Percentiles rank a stretch among this genome's conserved stretches.
phyloP scores from a whole-genome alignment of 2,797 vertebrate genomes.

The Helostoma temminkii region DNA sequence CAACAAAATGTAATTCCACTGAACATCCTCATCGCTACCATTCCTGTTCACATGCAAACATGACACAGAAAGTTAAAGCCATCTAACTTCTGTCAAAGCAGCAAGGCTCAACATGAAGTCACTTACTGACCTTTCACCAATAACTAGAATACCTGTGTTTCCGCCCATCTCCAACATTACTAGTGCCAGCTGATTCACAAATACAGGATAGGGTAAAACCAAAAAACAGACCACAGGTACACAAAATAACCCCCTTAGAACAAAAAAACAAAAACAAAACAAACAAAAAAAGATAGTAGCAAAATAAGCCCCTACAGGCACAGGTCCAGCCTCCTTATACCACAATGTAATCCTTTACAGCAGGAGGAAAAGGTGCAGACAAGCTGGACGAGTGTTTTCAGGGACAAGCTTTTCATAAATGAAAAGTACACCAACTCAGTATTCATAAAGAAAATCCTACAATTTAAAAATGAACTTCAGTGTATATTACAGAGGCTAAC shows the following conservation, averaged over 20 bases:
- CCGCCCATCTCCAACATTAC: constrained; percentile 32
- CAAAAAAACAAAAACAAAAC: background rate
- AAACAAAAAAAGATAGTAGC: constrained; percentile 54
- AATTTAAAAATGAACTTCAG: constrained; percentile 77
- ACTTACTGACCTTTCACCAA: constrained; percentile 50
- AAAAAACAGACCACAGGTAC: constrained; percentile 25
- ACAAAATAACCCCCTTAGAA: constrained; percentile 29
- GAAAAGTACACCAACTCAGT: constrained; percentile 55
- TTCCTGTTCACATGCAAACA: constrained; percentile 59
- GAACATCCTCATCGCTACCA: constrained; percentile 27
- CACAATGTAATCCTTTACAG: constrained; percentile 48
- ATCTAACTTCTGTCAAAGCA: constrained; percentile 51
- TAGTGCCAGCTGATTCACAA: constrained; percentile 45
- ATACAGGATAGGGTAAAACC: constrained; percentile 35
- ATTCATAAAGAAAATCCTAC: constrained; percentile 71
- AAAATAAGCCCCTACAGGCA: constrained; percentile 72
- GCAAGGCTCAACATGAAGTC: constrained; percentile 44
- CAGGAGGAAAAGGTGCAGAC: constrained; percentile 58
- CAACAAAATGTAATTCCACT: constrained; percentile 30
- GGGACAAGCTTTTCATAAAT: constrained; percentile 51
- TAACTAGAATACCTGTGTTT: constrained; percentile 39
- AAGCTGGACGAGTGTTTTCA: constrained; percentile 65
- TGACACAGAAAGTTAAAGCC: constrained; percentile 69
- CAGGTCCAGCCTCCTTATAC: constrained; percentile 55
- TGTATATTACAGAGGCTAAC: constrained; percentile 82